Base-by-base conservation (phyloP, 2,113 vertebrate species). In the Hypomesus transpacificus region DNA sequence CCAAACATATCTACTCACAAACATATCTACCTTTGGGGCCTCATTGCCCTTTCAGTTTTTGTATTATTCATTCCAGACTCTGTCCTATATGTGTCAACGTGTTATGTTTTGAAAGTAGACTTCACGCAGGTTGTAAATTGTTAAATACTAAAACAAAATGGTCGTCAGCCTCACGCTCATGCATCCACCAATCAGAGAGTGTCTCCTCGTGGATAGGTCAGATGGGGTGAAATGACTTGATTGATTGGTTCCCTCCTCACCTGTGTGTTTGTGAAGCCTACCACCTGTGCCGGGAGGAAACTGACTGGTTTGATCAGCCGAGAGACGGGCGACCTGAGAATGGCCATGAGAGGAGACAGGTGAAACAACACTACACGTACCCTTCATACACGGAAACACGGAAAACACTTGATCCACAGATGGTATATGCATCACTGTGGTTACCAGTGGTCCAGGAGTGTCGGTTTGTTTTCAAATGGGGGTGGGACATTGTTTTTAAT, bases 251-350 rank as follows among this genome's bases (percentile, higher is more conserved):
- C 26, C 92, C 39, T 75, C 59, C 21, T 67, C 46, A 56, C 80
- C 66, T 83, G 67, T 84, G 80, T 95, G 84, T 96, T 86, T 90
- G 89, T 68, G 88, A 96, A 99, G 97, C 96, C 68, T 99, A 99
- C 82, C 97, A 98, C 68, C 94, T 98, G 60, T 94, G 95, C 70
- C 94, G 89, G 72, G 97, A 99, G 80, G 97, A 98, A 89, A 96
- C 95, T 6, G 96, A 99, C 89, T 99, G 97, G 97, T 99, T 97
- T 91, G 95, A 98, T 87, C 98, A 99, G 84, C 96, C 97, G 69
- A 92, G 94, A 73, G 97, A 98, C 4, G 93, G 92, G 68, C 93
- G 94, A 66, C 80, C 92, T 83, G 95, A 99, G 77, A 96, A 96
- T 3, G 94, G 94, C 83, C 95, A 93, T 24, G 89, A 79, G 90